Evolutionary conservation across 1,140 invertebrate genomes (phyloP).

Genomic region (Harpegnathos saltator): DNA sequence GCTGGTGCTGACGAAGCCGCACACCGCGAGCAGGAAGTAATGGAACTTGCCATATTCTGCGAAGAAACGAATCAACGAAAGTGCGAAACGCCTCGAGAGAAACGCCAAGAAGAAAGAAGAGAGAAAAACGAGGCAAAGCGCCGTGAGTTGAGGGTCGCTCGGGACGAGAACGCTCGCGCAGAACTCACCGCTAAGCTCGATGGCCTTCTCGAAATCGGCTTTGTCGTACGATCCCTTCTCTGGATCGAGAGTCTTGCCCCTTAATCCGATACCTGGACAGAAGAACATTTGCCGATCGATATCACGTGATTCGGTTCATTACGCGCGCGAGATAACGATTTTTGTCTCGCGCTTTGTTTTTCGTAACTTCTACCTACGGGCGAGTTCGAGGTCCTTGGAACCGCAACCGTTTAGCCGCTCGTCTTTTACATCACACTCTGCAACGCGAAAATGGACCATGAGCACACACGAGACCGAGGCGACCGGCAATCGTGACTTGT

Average conservation of each 20-base stretch:
- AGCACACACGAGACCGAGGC: background rate
- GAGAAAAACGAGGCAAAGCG: too few relatives aligned
- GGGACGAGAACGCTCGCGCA: too few relatives aligned
- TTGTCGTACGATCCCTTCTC: constrained; percentile 87
- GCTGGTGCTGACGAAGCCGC: constrained; percentile 96
- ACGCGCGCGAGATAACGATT: too few relatives aligned
- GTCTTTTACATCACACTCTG: constrained; percentile 93
- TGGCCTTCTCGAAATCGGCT: constrained; percentile 93
- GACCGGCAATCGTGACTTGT: background rate
- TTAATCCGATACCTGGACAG: constrained; percentile 82
- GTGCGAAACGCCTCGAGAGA: background rate
- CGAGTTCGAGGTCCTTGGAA: constrained; percentile 90
- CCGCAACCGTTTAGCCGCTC: constrained; percentile 92
- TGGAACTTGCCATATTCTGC: constrained; percentile 97
- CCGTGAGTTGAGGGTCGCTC: too few relatives aligned
- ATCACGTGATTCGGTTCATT: background rate
- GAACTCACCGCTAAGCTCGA: constrained; percentile 90
- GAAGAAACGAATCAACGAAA: too few relatives aligned
- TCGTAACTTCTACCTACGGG: constrained; percentile 85
- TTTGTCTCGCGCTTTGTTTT: too few relatives aligned
- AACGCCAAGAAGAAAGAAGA: too few relatives aligned
- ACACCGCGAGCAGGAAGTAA: constrained; percentile 94
- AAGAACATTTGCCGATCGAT: background rate
- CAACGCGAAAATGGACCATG: constrained; percentile 75
- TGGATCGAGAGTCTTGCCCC: constrained; percentile 84